phyloP scores from a whole-genome alignment of 2,113 vertebrate genomes.

The Suncus etruscus region DNA sequence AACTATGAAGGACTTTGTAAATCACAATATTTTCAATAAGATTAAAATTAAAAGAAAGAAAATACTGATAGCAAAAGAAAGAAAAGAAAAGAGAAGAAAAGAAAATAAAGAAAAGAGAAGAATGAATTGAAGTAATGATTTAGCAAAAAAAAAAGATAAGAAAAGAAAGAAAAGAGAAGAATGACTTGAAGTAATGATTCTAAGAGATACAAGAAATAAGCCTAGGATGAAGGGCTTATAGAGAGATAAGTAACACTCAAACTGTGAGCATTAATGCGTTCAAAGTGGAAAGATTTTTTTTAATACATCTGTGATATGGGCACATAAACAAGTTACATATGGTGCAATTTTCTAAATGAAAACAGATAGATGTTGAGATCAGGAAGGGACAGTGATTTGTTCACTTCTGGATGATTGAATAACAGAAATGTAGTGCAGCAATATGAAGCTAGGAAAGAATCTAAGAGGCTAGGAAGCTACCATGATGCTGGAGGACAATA shows the following conservation, averaged over 20 bases:
- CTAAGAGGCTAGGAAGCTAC: no score
- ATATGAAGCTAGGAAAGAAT: neutral
- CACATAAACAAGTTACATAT: neutral
- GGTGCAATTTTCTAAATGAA: neutral
- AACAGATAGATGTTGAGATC: neutral
- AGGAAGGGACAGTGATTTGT: neutral
- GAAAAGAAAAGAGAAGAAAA: no score
- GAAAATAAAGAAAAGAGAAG: no score
- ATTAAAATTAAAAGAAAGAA: no score
- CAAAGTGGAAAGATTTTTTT: neutral
- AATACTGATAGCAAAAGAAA: no score
- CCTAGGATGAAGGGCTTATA: fast-evolving
- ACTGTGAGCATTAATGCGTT: neutral
- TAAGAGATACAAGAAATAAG: neutral
- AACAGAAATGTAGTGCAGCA: fast-evolving
- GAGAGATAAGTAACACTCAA: fast-evolving
- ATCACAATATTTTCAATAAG: no score
- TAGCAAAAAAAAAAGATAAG: no score
- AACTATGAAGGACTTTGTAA: no score
- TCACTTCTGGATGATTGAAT: neutral
- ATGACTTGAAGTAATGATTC: no score
- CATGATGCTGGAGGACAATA: neutral
- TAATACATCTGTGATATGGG: neutral
- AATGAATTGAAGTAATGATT: no score
- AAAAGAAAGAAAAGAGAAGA: no score